These are phyloP conservation scores for Lasioglossum marginatum DNA, from an alignment of 2,888 invertebrate species.

Conservation along the genomic window DNA sequence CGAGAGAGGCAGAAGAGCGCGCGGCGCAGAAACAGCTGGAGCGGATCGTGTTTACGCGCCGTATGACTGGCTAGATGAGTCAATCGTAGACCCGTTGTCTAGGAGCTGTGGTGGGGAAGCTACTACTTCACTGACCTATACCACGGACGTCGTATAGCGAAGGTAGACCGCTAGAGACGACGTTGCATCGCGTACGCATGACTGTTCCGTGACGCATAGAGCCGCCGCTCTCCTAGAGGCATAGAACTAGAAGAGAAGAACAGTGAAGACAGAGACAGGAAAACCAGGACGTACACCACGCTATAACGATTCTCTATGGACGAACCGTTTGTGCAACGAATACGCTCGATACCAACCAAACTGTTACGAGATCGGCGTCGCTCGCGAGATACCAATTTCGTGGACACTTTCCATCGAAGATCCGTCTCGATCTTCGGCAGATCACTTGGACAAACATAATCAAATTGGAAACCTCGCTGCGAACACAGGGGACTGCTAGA, in stretches of 20 bases:
- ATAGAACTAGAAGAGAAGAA: conserved; percentile 1
- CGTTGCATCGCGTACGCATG: conserved; percentile 60
- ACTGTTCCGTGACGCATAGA: conserved; percentile 62
- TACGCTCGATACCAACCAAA: not conserved
- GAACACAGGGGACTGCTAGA: too few relatives aligned
- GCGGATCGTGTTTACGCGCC: conserved; percentile 74
- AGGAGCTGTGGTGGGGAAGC: conserved; percentile 76
- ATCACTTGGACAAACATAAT: not conserved
- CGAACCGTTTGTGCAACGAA: conserved; percentile 42
- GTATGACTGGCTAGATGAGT: conserved; percentile 82
- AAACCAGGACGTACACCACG: not conserved
- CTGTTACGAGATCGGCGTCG: conserved; percentile 37
- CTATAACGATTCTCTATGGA: conserved; percentile 54
- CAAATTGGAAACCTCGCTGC: not conserved
- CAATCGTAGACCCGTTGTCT: conserved; percentile 83
- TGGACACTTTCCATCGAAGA: not conserved
- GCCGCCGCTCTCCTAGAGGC: conserved; percentile 15
- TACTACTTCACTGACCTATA: conserved; percentile 83
- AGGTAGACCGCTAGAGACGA: conserved; percentile 73
- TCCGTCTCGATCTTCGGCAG: not conserved
- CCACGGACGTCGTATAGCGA: conserved; percentile 74
- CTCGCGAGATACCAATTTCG: not conserved
- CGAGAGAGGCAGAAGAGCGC: conserved; percentile 51
- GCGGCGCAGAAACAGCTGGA: conserved; percentile 68
- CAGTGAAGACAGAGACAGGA: not conserved